phyloP scores from a whole-genome alignment of 1,140 invertebrate genomes.

The Listronotus bonariensis region DNA sequence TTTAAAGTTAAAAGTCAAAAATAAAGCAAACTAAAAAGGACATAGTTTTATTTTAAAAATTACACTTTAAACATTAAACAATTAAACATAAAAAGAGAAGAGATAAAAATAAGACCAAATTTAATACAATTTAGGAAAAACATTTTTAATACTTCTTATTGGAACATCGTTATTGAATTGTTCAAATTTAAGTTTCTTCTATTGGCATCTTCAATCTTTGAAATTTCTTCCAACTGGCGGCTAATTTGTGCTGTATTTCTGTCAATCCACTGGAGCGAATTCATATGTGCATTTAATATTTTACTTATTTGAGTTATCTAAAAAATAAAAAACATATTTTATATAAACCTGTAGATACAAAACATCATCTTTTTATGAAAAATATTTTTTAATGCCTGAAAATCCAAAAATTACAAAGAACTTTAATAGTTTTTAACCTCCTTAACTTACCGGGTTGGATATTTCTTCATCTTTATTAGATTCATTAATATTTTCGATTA shows the following conservation, averaged over 20 bases:
- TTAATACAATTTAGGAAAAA: no score
- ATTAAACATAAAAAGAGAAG: no score
- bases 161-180: constrained; percentile 24
- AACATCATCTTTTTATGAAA: no score
- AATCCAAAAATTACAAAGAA: no score
- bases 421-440: no score
- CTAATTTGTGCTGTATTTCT: constrained; percentile 74
- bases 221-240: constrained; percentile 80
- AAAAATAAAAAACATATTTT: constrained; percentile 44
- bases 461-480: constrained; percentile 82
- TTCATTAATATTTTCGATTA: constrained; percentile 92
- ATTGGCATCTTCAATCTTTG: constrained; percentile 79
- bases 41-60: no score
- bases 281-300: constrained; percentile 96
- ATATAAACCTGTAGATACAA: no score
- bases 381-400: no score
- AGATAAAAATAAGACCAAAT: no score
- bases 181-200: constrained; percentile 53
- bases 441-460: constrained; percentile 77
- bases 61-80: no score
- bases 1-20: no score
- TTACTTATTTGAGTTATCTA: constrained; percentile 88
- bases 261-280: constrained; percentile 92
- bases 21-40: no score
- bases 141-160: not conserved